A percentile compares a stretch with the other conserved stretches of the same genome.
phyloP scores from a whole-genome alignment of 2,888 invertebrate genomes.

The Rambutsinella grinnellia region DNA sequence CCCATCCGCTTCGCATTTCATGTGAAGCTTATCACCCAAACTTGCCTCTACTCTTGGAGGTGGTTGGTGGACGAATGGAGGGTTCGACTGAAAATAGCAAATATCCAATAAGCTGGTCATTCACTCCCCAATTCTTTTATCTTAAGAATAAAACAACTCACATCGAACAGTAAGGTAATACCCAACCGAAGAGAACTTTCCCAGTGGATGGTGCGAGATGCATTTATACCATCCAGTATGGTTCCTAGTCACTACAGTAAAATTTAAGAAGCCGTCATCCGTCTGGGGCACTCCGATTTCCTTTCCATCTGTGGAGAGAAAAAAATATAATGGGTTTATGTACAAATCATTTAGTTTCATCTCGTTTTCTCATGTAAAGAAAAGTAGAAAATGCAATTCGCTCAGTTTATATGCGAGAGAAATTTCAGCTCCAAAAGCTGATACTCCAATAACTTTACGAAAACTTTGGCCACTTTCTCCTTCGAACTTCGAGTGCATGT shows the following conservation, averaged over 20 bases:
- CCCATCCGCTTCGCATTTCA: constrained; percentile 82
- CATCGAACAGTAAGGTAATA: constrained; percentile 91
- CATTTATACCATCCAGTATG: constrained; percentile 96
- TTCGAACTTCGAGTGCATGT: constrained; percentile 40
- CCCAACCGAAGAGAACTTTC: constrained; percentile 89
- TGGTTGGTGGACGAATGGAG: constrained; percentile 67
- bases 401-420: too few relatives aligned
- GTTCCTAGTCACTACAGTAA: constrained; percentile 81
- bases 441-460: too few relatives aligned
- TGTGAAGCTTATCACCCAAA: constrained; percentile 86
- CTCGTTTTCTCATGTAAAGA: too few relatives aligned
- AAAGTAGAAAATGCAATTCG: too few relatives aligned
- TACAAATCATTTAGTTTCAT: too few relatives aligned
- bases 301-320: constrained; percentile 65
- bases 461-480: too few relatives aligned
- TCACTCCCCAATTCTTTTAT: too few relatives aligned
- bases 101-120: too few relatives aligned
- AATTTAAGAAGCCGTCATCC: constrained; percentile 86
- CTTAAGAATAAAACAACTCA: too few relatives aligned
- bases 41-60: constrained; percentile 77
- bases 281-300: constrained; percentile 75
- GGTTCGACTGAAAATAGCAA: too few relatives aligned
- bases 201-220: constrained; percentile 83
- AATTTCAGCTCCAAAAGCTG: too few relatives aligned
- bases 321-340: constrained; percentile 22